Evolutionary conservation across 2,113 vertebrate species (phyloP).

Genomic region (Gulo gulo): DNA sequence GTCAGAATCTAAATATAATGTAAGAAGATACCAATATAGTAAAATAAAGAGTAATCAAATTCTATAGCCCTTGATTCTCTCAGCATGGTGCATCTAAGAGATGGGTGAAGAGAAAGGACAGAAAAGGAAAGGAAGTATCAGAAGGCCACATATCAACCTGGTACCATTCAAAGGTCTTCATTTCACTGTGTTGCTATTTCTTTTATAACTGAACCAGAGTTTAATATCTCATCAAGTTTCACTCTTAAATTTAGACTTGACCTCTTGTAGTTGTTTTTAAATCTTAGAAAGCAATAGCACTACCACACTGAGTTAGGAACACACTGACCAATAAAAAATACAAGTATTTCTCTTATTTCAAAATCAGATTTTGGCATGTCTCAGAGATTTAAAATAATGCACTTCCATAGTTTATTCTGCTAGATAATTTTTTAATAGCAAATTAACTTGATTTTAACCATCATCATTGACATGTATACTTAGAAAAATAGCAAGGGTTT

Average conservation of each 20-base stretch:
- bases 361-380: background rate
- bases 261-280: background rate
- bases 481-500: background rate
- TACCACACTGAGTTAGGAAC: background rate
- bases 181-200: background rate
- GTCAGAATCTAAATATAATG: background rate
- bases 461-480: background rate
- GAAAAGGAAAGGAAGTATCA: background rate
- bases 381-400: background rate
- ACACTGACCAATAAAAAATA: background rate
- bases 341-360: background rate
- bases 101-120: background rate
- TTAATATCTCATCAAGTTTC: background rate
- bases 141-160: fast-evolving
- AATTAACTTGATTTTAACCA: background rate
- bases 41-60: background rate
- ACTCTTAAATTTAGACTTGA: background rate
- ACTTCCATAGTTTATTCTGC: background rate
- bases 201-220: background rate
- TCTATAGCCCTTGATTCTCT: background rate
- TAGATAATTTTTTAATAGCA: background rate
- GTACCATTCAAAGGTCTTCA: background rate
- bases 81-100: background rate
- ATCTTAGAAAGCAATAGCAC: background rate
- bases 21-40: background rate